Conservation (phyloP, 2,888 invertebrate species). For the Nesidiocoris tenuis region DNA sequence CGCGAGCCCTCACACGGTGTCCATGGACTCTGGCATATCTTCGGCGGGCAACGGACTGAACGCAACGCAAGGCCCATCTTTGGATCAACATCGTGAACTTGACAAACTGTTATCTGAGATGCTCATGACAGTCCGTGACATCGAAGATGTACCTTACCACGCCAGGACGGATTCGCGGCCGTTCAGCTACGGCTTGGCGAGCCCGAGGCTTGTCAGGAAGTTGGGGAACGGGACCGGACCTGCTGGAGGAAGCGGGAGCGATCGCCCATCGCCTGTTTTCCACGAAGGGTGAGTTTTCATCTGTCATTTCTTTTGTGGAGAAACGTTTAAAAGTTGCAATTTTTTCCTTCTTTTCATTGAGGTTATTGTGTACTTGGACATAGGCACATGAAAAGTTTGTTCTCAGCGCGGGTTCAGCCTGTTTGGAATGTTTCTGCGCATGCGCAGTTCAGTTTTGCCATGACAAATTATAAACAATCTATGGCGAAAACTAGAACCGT, state of each 20-base stretch:
- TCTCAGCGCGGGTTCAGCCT: too few relatives aligned
- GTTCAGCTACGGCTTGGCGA: constrained; percentile 82
- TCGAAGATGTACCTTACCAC: constrained; percentile 84
- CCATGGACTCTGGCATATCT: constrained; percentile 89
- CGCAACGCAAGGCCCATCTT: constrained; percentile 38
- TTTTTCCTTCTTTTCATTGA: not conserved
- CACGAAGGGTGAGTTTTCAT: constrained; percentile 57
- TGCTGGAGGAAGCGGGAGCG: constrained; percentile 28
- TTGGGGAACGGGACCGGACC: constrained; percentile 54
- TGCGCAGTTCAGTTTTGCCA: too few relatives aligned
- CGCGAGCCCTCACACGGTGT: constrained; percentile 73
- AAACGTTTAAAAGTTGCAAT: not conserved
- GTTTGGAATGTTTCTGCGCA: too few relatives aligned
- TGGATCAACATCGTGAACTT: constrained; percentile 67
- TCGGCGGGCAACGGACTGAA: constrained; percentile 63
- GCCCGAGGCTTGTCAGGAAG: constrained; percentile 80
- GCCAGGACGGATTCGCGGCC: constrained; percentile 85
- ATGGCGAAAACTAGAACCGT: too few relatives aligned
- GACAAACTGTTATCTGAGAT: constrained; percentile 83
- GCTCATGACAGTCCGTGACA: constrained; percentile 83
- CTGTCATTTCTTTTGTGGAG: not conserved
- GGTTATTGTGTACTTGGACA: too few relatives aligned
- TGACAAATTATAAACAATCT: too few relatives aligned
- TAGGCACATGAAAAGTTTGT: too few relatives aligned
- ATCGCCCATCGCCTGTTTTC: constrained; percentile 55